Evolutionary conservation across 2,797 vertebrate genomes (phyloP).

Genomic region (Rhinella marina): DNA sequence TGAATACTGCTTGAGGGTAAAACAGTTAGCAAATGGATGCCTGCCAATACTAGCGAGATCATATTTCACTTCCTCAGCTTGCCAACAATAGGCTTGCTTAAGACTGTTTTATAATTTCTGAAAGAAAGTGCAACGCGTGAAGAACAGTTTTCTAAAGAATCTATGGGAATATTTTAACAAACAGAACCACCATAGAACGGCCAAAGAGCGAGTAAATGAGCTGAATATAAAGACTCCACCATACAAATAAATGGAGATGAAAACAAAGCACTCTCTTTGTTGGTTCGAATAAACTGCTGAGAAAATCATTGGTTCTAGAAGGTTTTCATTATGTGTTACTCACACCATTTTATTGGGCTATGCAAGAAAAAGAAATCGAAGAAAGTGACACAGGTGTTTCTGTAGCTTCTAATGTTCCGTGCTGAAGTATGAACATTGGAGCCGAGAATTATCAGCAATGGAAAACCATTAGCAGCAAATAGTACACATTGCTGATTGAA

Average conservation of each 20-base stretch:
- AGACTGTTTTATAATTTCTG: conserved; percentile 48
- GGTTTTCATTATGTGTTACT: conserved; percentile 42
- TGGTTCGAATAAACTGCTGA: conserved; percentile 19
- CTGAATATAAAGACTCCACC: conserved; percentile 1
- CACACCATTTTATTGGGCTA: conserved; percentile 8
- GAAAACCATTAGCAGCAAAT: neutral
- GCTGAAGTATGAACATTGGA: neutral
- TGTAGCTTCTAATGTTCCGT: neutral
- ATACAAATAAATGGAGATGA: conserved; percentile 21
- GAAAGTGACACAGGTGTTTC: conserved; percentile 37
- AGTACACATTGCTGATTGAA: neutral
- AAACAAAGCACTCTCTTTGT: conserved; percentile 42
- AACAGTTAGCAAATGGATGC: conserved; percentile 44
- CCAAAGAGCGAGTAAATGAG: conserved; percentile 13
- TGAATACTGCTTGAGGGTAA: conserved; percentile 35
- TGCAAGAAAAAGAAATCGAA: neutral
- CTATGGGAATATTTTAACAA: conserved; percentile 53
- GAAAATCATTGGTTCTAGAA: conserved; percentile 32
- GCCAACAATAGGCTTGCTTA: conserved; percentile 50
- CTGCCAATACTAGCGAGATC: conserved; percentile 45
- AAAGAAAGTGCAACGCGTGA: conserved; percentile 38
- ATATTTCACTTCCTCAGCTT: conserved; percentile 48
- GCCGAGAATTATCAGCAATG: conserved; percentile 12
- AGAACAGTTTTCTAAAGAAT: conserved; percentile 54
- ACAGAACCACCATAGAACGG: conserved; percentile 48